Conservation (phyloP, 1,140 invertebrate genomes). For the Atopsyche davidsoni region DNA sequence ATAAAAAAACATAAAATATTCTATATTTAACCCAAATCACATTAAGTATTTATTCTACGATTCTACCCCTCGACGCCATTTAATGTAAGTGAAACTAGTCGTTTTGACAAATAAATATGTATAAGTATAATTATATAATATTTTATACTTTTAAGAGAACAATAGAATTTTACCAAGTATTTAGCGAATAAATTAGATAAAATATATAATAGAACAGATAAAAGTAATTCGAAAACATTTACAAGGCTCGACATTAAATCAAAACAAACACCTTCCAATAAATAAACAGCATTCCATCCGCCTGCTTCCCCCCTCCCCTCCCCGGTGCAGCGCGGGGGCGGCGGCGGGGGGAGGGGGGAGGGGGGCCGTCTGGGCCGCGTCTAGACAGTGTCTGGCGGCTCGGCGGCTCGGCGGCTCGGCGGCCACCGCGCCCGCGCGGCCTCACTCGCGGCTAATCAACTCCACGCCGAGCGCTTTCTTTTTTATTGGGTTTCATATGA, state of each 20-base stretch:
- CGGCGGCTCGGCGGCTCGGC: background rate
- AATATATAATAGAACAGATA: too few relatives aligned
- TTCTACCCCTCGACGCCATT: too few relatives aligned
- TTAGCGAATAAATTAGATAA: too few relatives aligned
- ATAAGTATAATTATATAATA: background rate
- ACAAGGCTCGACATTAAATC: too few relatives aligned
- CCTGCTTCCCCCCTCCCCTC: constrained; percentile 2
- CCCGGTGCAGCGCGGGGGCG: constrained; percentile 5
- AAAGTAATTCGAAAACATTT: too few relatives aligned
- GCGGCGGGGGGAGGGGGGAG: background rate
- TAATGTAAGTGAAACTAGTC: background rate
- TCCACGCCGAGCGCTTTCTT: too few relatives aligned
- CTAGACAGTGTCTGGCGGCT: constrained; percentile 22
- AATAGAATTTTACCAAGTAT: background rate
- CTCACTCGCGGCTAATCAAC: background rate
- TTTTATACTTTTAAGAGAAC: background rate
- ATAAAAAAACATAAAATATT: constrained; percentile 1
- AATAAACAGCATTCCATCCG: too few relatives aligned
- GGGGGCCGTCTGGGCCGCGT: constrained; percentile 22
- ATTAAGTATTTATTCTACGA: too few relatives aligned
- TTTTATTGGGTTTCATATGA: too few relatives aligned
- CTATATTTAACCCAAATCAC: background rate
- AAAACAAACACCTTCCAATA: too few relatives aligned
- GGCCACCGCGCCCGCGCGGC: background rate
- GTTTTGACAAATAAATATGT: background rate